Base-by-base conservation (phyloP, 2,113 vertebrate genomes). In the Antidorcas marsupialis region DNA sequence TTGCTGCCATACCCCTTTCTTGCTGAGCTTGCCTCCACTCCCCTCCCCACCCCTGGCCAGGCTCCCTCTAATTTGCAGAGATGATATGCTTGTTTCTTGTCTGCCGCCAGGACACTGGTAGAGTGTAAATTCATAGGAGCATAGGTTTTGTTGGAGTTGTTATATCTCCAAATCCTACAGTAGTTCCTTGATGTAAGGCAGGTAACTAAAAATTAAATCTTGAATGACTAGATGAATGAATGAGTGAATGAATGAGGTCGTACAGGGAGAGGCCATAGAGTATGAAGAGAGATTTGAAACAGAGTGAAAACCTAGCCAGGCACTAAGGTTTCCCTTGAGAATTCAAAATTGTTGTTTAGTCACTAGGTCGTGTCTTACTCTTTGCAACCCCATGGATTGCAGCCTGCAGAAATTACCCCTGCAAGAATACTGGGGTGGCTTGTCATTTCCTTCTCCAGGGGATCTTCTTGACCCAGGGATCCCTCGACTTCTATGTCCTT, bases 291-390 rank as follows among this genome's bases (percentile, higher is more conserved):
- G 55, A 87, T 6, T 95, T 39, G 67, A 71, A 71, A 39, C 67
- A 71, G 23, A 93, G 36, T 78, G 27, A 96, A 95, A 90, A 60
- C 13, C 62, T 59, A 94, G 74, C 23, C 28, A 55, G 16, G 2
- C 88, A n/a, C 55, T 50, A 62, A 89, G 12, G 6, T 71, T 79
- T 67, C 62, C 76, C 78, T 83, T 1, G 30, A 67, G 45, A 25
- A 62, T 52, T 43, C 39, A 76, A 25, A 43, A 43, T 27, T 74
- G 23, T 43, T 43, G 23, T 43, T 76, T 43, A 27, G 71, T 76
- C 1, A 6, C 39, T 76, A 43, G 23, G 71, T 76, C 12, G 0
- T 76, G 71, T 76, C 71, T 76, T 13, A 76, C 71, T 43, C 36
- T 76, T 43, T 43, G 71, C 1, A 0, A 27, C 71, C 39, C 71